Evolutionary conservation across 2,113 vertebrate species (phyloP).

Genomic region (Lophotis ruficrista): DNA sequence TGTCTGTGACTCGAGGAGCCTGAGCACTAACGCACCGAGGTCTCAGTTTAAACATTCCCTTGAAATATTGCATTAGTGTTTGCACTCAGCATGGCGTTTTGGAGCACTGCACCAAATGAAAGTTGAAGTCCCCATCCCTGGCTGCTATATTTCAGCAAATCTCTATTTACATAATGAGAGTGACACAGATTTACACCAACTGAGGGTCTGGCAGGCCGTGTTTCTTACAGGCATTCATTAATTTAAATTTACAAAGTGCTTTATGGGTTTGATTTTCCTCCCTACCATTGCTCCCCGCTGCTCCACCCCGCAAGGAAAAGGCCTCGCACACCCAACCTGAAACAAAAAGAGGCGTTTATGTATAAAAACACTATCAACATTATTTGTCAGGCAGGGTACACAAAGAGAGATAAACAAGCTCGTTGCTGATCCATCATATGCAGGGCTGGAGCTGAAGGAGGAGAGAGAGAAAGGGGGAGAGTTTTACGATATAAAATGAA

Average conservation of each 20-base stretch:
- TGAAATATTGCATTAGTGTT: neutral
- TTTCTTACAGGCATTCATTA: neutral
- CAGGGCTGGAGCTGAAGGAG: neutral
- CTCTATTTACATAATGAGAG: neutral
- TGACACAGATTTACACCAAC: constrained; percentile 7
- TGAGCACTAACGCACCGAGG: neutral
- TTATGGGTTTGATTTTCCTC: neutral
- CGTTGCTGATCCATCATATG: neutral
- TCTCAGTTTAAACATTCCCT: neutral
- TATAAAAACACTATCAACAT: neutral
- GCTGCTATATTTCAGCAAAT: neutral
- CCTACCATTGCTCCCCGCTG: rapidly evolving
- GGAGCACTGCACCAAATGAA: neutral
- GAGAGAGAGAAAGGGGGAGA: neutral
- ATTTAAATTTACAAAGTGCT: neutral
- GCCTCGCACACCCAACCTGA: neutral
- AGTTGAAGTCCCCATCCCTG: neutral
- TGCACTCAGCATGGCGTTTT: neutral
- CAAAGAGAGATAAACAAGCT: neutral
- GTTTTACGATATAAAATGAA: neutral
- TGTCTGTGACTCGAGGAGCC: neutral
- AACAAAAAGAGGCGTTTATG: neutral
- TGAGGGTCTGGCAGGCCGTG: neutral
- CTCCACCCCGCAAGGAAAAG: neutral
- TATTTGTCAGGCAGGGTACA: neutral